Percentiles rank a stretch among this genome's conserved stretches.
Evolutionary conservation across 1,140 invertebrate genomes (phyloP).

Genomic region (Trichonephila inaurata): DNA sequence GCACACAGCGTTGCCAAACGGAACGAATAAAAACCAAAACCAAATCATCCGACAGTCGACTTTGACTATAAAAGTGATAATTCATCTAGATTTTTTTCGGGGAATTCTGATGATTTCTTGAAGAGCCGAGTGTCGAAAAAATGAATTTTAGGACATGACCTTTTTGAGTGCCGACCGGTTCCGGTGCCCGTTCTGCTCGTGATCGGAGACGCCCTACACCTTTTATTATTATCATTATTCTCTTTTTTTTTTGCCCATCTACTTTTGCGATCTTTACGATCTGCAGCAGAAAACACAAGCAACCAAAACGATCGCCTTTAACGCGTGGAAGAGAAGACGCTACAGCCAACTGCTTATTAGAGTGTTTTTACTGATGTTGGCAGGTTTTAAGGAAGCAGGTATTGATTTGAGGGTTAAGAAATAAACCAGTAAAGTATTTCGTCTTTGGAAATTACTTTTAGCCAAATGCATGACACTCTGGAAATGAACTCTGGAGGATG

Average conservation of each 20-base stretch:
- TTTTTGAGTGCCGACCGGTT: conserved; percentile 56
- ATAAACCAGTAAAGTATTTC: not conserved
- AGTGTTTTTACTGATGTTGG: not conserved
- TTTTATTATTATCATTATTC: conserved; percentile 31
- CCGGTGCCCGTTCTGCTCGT: conserved; percentile 40
- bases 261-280: conserved; percentile 28
- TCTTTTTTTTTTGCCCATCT: conserved; percentile 7
- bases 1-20: not conserved
- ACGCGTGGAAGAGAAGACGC: not conserved
- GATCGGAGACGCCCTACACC: conserved; percentile 45
- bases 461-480: not conserved
- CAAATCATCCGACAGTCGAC: no score
- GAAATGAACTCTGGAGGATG: no score
- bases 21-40: not conserved
- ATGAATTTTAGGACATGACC: conserved; percentile 63
- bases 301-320: not conserved
- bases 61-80: not conserved
- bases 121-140: conserved; percentile 12
- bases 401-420: not conserved
- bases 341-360: not conserved
- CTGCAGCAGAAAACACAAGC: not conserved
- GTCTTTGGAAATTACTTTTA: not conserved
- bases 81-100: conserved; percentile 14
- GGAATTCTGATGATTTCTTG: conserved; percentile 36
- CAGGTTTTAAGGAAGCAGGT: not conserved